Conservation (phyloP, 2,797 vertebrate species). For the Acipenser transmontanus region DNA sequence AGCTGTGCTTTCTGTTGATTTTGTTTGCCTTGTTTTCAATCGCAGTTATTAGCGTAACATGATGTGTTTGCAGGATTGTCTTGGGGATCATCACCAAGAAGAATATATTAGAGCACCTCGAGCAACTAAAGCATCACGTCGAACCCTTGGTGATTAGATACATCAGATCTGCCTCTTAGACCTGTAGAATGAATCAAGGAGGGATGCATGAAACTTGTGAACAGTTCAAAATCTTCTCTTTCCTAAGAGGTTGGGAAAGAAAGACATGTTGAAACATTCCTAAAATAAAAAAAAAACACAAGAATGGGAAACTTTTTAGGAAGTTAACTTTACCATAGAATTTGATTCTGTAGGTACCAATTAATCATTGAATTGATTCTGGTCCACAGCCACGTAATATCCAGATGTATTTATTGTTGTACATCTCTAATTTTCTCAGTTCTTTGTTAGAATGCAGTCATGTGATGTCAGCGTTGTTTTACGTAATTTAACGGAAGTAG, state of each 20-base stretch:
- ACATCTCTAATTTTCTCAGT: too few species aligned
- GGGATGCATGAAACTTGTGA: constrained; percentile 84
- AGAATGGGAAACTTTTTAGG: too few species aligned
- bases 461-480: too few species aligned
- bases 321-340: too few species aligned
- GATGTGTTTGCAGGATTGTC: constrained; percentile 99
- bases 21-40: constrained; percentile 58
- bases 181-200: constrained; percentile 65
- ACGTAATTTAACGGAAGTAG: too few species aligned
- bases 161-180: constrained; percentile 72
- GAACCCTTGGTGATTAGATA: constrained; percentile 96
- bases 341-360: too few species aligned
- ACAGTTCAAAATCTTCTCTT: constrained; percentile 20
- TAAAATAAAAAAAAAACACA: too few species aligned
- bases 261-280: too few species aligned
- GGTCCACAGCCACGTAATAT: too few species aligned
- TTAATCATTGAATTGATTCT: too few species aligned
- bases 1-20: constrained; percentile 42
- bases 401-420: too few species aligned
- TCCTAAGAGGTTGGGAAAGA: background rate
- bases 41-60: constrained; percentile 84
- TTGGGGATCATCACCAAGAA: constrained; percentile 99
- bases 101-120: constrained; percentile 99
- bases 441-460: too few species aligned
- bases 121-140: constrained; percentile 95